A percentile compares a stretch with the other conserved stretches of the same genome.
Evolutionary conservation across 2,797 vertebrate genomes (phyloP).

Genomic region (Buceros bicornis): DNA sequence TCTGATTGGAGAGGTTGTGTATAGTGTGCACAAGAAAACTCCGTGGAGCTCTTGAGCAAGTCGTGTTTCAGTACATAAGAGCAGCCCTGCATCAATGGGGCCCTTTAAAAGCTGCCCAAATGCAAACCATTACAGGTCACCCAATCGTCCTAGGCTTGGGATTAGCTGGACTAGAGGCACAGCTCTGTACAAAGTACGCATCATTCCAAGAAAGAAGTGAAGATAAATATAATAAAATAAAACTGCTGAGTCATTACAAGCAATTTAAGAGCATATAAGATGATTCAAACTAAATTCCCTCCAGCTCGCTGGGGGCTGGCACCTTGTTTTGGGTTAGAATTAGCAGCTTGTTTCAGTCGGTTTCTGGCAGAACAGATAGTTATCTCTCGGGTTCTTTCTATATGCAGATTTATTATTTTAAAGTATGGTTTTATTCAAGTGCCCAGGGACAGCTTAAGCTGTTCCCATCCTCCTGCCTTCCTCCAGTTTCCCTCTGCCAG

Average conservation of each 20-base stretch:
- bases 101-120: neutral
- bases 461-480: neutral
- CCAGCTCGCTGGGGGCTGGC: neutral
- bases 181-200: neutral
- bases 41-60: neutral
- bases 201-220: neutral
- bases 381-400: neutral
- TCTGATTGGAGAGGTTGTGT: neutral
- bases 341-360: neutral
- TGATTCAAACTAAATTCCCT: neutral
- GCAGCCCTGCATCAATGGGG: neutral
- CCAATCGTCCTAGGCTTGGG: neutral
- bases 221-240: neutral
- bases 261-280: neutral
- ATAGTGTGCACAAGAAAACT: neutral
- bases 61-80: neutral
- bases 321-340: neutral
- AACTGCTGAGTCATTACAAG: neutral
- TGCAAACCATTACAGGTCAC: neutral
- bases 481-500: neutral
- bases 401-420: neutral
- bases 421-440: neutral
- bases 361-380: neutral
- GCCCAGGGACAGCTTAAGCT: neutral
- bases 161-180: neutral